Percentiles rank a stretch among this genome's conserved stretches.
Evolutionary conservation across 92 coral and sea anemone species (phyloP).

Genomic region (Phenganax marumi): DNA sequence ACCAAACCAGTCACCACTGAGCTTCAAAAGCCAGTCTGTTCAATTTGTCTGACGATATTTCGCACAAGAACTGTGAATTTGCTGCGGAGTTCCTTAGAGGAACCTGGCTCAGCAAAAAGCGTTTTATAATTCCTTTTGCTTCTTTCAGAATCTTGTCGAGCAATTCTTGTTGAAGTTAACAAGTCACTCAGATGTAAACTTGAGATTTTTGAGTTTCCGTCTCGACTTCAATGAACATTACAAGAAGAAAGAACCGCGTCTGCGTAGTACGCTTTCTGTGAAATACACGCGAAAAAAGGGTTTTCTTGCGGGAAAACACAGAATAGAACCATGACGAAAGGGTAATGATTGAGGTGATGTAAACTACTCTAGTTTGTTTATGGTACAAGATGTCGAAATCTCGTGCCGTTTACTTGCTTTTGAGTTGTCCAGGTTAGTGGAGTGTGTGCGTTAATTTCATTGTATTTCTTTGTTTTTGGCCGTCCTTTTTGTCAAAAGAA

Average conservation of each 20-base stretch:
- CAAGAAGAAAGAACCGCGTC: slow-evolving; percentile 93
- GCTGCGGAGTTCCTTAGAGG: not conserved
- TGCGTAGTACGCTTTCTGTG: slow-evolving; percentile 83
- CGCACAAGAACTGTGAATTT: too few relatives aligned
- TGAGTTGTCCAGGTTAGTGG: too few relatives aligned
- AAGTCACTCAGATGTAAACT: slow-evolving; percentile 92
- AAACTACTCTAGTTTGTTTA: not conserved
- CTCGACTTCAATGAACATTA: slow-evolving; percentile 99
- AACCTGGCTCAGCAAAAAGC: not conserved
- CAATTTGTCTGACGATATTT: too few relatives aligned
- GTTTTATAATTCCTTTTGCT: not conserved
- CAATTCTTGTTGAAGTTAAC: slow-evolving; percentile 96
- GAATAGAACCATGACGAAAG: slow-evolving; percentile 19
- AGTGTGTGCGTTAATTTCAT: too few relatives aligned
- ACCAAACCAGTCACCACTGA: too few relatives aligned
- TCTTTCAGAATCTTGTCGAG: slow-evolving; percentile 86
- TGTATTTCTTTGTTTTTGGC: too few relatives aligned
- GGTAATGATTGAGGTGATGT: not conserved
- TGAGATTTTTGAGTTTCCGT: slow-evolving; percentile 92
- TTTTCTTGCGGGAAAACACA: not conserved
- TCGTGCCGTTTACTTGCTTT: too few relatives aligned
- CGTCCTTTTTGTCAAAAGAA: too few relatives aligned
- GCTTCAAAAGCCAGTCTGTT: too few relatives aligned
- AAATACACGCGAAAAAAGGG: slow-evolving; percentile 35
- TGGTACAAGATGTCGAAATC: not conserved